These are phyloP conservation scores for Synodontis membranacea DNA, from an alignment of 2,113 vertebrate genomes.

Conservation along the genomic window DNA sequence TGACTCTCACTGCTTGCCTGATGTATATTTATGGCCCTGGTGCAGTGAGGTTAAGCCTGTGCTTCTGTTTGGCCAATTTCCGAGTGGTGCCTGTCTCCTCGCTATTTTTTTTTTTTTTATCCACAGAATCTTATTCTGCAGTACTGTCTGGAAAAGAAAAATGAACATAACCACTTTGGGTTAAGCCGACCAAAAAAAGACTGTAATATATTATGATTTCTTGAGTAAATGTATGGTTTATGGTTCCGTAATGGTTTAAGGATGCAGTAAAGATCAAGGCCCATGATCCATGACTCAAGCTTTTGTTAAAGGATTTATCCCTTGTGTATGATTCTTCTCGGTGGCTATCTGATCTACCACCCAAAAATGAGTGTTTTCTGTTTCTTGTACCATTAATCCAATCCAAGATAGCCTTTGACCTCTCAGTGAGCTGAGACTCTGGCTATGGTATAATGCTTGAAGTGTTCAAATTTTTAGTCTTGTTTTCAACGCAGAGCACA, in stretches of 20 bases:
- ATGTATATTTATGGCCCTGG: conserved; percentile 46
- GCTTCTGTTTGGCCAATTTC: conserved; percentile 40
- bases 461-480: conserved; percentile 24
- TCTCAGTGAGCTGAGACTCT: conserved; percentile 39
- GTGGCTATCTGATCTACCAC: conserved; percentile 55
- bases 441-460: conserved; percentile 27
- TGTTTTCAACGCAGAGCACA: background rate
- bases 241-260: background rate
- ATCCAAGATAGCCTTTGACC: conserved; percentile 68
- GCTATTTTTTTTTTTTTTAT: background rate
- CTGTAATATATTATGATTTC: background rate
- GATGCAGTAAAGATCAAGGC: conserved; percentile 15
- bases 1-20: conserved; percentile 31
- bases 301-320: conserved; percentile 34
- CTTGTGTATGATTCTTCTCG: conserved; percentile 51
- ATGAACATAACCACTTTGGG: background rate
- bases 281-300: conserved; percentile 23
- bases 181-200: background rate
- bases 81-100: conserved; percentile 8
- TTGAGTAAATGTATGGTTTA: background rate
- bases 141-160: conserved; percentile 2
- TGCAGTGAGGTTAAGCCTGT: conserved; percentile 35
- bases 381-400: conserved; percentile 65
- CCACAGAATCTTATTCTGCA: conserved; percentile 2
- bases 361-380: conserved; percentile 63